Evolutionary conservation across 37 sponge, comb jelly and placozoan genomes (phyloP).

Genomic region (Ianthella basta): DNA sequence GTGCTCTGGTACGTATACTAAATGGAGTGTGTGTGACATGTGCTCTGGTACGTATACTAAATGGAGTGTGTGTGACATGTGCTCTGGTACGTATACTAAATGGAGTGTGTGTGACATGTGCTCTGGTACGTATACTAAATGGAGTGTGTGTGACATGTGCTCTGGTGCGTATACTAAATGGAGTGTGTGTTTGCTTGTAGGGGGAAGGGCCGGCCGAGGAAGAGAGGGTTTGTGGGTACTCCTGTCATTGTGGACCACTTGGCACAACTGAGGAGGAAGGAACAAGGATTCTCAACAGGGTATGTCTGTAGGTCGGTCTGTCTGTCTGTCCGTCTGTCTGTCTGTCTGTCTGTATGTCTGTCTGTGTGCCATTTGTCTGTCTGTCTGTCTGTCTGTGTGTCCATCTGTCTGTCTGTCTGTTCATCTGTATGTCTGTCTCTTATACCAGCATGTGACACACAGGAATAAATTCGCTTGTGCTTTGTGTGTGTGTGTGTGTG

Average conservation of each 20-base stretch:
- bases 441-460: no score
- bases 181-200: neutral
- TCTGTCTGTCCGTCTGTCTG: slow-evolving; percentile 9
- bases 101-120: no score
- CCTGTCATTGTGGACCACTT: slow-evolving; percentile 23
- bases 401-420: neutral
- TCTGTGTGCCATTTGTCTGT: slow-evolving; percentile 10
- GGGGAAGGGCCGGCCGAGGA: neutral
- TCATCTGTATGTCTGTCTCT: neutral
- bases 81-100: no score
- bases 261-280: neutral
- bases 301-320: neutral
- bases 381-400: neutral
- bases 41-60: no score
- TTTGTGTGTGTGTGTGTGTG: no score
- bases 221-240: neutral
- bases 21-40: no score
- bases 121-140: no score
- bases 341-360: slow-evolving; percentile 13
- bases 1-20: no score
- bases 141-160: no score
- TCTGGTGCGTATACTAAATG: no score
- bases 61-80: no score
- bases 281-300: neutral
- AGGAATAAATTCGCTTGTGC: no score